Evolutionary conservation across 1,140 invertebrate genomes (phyloP), one percentile per base, ranked within the genome.

Genomic region (Physella acuta): DNA sequence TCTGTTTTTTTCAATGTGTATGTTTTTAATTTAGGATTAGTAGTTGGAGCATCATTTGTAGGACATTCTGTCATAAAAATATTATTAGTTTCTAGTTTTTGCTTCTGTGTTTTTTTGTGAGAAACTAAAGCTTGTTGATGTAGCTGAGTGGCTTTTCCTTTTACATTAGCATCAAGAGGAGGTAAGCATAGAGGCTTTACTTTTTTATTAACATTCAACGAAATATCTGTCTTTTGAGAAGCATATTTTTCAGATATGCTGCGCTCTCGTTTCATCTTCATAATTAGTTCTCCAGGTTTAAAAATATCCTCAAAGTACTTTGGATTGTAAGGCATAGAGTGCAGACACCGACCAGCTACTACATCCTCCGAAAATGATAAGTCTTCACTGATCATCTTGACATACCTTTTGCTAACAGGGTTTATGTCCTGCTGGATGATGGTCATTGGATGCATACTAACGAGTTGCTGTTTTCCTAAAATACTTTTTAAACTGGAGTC

Each of bases 241-340:
- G n/a, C n/a, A n/a, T n/a, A n/a, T n/a, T n/a, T n/a, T n/a, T n/a
- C n/a, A n/a, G n/a, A n/a, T n/a, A n/a, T n/a, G n/a, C n/a, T n/a
- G n/a, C n/a, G n/a, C n/a, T n/a, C n/a, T n/a, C n/a, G n/a, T n/a
- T n/a, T n/a, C n/a, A n/a, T n/a, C n/a, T n/a, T n/a, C n/a, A n/a
- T n/a, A n/a, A n/a, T n/a, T n/a, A n/a, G n/a, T n/a, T 73, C 73
- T 62, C 76, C 72, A 30, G 74, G 31, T 49, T 76, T 68, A 59
- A 84, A 69, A 26, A 76, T 78, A 71, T 81, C 79, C 64, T 68
- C 71, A 59, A 82, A 75, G 60, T 82, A 83, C 63, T 83, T 83
- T 30, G 73, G 71, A 74, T 79, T 77, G 74, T 83, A 84, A 30
- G 82, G 82, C 51, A 83, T 58, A 70, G 78, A 77, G 71, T 81